Base-by-base conservation (phyloP, 2,113 vertebrate genomes). In the Pollimyrus isidori region DNA sequence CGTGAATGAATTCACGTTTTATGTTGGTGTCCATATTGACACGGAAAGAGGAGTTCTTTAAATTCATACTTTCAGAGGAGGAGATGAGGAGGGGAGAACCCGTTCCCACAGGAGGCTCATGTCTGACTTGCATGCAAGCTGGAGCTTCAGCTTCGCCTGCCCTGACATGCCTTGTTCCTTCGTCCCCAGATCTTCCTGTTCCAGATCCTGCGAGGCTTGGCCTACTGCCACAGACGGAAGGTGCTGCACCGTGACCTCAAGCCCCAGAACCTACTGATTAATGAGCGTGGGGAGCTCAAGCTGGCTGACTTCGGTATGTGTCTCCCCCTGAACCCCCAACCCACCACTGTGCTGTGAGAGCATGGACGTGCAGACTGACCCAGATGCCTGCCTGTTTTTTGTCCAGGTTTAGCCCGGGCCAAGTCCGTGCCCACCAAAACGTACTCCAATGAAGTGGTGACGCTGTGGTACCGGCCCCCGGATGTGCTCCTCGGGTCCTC, bases 361-460 rank as follows among this genome's bases (percentile, higher is more conserved):
- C 80, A 7, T 58, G 7, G 39, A 39, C 2, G 2, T 42, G 4
- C 73, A 42, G 13, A 19, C 10, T 80, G 35, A 80, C 30, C 5
- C 73, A 80, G 73, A 80, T 19, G 73, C 73, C 88, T 52, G 11
- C 48, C 39, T 89, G 30, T 10, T n/a, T 35, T 39, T 92, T 92
- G 86, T 86, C 89, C 95, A 99, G 98, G 98, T 92, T 91, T 99
- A 92, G 98, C 98, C 21, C 97, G 98, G 94, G 98, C 98, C 0
- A 99, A 99, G 91, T 99, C 98, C 48, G 98, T 99, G 91, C 98
- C 98, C 42, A 99, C 98, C 1, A 99, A 99, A 95, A 99, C 98
- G 7, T 99, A 99, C 88, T 99, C 98, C 88, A 99, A 99, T 92
- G 98, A 99, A 94, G 98, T 99, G 90, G 98, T 99, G 92, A 99